phyloP scores from a whole-genome alignment of 2,797 vertebrate genomes.

The Coregonus sp. region DNA sequence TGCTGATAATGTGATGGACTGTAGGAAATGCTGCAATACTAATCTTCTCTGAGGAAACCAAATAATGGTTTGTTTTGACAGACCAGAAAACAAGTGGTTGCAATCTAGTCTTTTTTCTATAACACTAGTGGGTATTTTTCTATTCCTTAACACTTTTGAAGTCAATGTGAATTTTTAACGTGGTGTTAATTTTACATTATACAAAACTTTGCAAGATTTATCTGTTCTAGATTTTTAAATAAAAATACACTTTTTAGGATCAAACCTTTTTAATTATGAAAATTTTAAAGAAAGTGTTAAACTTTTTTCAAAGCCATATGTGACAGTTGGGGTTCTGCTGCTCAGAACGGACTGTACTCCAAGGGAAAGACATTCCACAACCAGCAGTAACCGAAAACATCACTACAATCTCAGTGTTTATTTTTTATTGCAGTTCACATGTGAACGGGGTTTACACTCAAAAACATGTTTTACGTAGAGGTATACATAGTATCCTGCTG shows the following conservation, averaged over 20 bases:
- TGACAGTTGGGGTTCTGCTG: slow-evolving; percentile 43
- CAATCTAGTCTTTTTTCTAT: slow-evolving; percentile 38
- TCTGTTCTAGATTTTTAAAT: slow-evolving; percentile 64
- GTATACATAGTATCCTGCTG: slow-evolving; percentile 55
- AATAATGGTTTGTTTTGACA: slow-evolving; percentile 21
- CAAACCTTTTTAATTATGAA: slow-evolving; percentile 38
- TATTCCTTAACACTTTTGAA: slow-evolving; percentile 59
- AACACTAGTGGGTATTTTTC: slow-evolving; percentile 59
- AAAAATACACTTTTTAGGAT: slow-evolving; percentile 33
- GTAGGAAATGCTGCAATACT: slow-evolving; percentile 35
- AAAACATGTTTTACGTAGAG: slow-evolving; percentile 7
- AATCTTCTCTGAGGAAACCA: slow-evolving; percentile 10
- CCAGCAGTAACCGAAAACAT: slow-evolving; percentile 44
- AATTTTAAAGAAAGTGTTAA: slow-evolving; percentile 51
- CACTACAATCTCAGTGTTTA: slow-evolving; percentile 20
- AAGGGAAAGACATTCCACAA: slow-evolving; percentile 35
- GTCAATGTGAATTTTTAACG: slow-evolving; percentile 66
- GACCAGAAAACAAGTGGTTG: slow-evolving; percentile 32
- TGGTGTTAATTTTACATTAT: slow-evolving; percentile 55
- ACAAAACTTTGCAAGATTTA: slow-evolving; percentile 48
- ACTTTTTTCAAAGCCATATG: slow-evolving; percentile 65
- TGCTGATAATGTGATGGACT: slow-evolving; percentile 33
- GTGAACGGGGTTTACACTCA: slow-evolving; percentile 41
- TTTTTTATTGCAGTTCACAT: slow-evolving; percentile 33
- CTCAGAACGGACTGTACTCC: slow-evolving; percentile 22